phyloP scores from a whole-genome alignment of 1,140 invertebrate genomes.

The Ectropis grisescens region DNA sequence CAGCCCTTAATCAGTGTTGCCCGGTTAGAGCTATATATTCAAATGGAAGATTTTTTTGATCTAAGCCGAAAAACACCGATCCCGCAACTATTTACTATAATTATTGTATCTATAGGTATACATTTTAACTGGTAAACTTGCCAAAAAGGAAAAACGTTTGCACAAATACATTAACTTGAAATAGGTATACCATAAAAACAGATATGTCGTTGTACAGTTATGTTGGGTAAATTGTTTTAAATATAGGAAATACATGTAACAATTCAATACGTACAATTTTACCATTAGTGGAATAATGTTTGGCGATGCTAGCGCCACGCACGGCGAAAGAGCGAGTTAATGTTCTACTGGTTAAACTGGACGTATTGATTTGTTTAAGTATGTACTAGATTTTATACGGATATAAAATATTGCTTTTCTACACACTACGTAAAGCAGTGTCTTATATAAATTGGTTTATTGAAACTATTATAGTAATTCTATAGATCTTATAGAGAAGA shows the following conservation, averaged over 20 bases:
- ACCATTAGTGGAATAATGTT: no score
- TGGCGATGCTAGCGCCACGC: no score
- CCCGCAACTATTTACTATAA: constrained; percentile 3
- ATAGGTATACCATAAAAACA: constrained; percentile 51
- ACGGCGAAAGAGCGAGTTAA: no score
- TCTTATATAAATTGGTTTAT: constrained; percentile 27
- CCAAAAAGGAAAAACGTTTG: constrained; percentile 33
- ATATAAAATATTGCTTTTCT: constrained; percentile 59
- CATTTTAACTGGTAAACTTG: constrained; percentile 29
- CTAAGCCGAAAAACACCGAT: neutral
- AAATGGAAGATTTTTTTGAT: no score
- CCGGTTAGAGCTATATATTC: no score
- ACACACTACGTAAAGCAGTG: constrained; percentile 48
- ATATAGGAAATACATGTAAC: no score
- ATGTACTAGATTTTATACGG: no score
- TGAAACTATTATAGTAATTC: constrained; percentile 22
- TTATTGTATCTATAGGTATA: constrained; percentile 17
- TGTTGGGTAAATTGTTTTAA: constrained; percentile 32
- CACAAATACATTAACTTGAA: constrained; percentile 25
- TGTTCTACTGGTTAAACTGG: no score
- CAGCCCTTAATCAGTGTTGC: no score
- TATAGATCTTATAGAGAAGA: constrained; percentile 30
- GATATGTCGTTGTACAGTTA: constrained; percentile 58
- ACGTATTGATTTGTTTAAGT: no score
- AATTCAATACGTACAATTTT: no score